phyloP scores from a whole-genome alignment of 2,888 invertebrate genomes.

The Cataglyphis altisquamis region DNA sequence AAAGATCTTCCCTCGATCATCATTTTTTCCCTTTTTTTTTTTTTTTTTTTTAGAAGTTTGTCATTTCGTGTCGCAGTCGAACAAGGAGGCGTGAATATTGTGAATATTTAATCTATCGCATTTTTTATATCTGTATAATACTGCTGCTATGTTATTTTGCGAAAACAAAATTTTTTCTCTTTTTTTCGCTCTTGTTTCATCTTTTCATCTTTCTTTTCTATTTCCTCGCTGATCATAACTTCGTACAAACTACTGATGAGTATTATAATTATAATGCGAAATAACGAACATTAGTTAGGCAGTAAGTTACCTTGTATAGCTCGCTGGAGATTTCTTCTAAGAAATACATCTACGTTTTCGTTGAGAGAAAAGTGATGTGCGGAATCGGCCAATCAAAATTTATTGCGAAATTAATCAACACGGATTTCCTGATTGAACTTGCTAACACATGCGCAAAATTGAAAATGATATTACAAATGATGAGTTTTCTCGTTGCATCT shows the following conservation, averaged over 20 bases:
- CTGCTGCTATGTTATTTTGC: constrained; percentile 58
- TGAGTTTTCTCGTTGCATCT: constrained; percentile 10
- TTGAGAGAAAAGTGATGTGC: constrained; percentile 65
- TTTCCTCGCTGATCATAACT: constrained; percentile 47
- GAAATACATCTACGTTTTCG: constrained; percentile 55
- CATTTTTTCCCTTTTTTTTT: neutral
- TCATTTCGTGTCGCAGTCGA: constrained; percentile 55
- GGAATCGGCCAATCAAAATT: constrained; percentile 47
- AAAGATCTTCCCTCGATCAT: constrained; percentile 47
- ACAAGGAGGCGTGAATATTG: constrained; percentile 69
- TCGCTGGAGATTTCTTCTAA: constrained; percentile 55
- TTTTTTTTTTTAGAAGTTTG: constrained; percentile 46
- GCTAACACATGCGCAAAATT: neutral
- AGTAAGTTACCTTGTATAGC: constrained; percentile 64
- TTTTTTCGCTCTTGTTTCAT: neutral
- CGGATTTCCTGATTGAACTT: constrained; percentile 23
- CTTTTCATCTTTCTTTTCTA: neutral
- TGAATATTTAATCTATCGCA: constrained; percentile 65
- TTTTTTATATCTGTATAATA: constrained; percentile 62
- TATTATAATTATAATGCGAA: constrained; percentile 64
- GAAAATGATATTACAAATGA: neutral
- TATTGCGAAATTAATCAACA: neutral
- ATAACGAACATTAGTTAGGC: constrained; percentile 62
- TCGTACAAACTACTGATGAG: constrained; percentile 67
- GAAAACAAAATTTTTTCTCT: constrained; percentile 60